phyloP scores from a whole-genome alignment of 2,797 vertebrate species.

The Argya squamiceps region DNA sequence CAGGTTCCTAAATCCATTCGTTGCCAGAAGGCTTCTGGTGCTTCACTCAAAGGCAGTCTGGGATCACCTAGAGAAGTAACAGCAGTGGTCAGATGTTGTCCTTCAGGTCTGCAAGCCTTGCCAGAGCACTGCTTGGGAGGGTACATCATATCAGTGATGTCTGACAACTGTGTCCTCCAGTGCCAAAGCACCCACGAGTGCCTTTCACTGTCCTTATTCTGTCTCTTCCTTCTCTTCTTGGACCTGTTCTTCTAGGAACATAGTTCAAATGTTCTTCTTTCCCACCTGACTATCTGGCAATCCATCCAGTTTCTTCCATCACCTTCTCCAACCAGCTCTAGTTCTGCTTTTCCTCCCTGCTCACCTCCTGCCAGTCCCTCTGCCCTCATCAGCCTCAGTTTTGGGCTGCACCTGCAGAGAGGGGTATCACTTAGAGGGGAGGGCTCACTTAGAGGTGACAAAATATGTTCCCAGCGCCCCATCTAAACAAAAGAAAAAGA shows the following conservation, averaged over 20 bases:
- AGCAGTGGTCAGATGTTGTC: not conserved
- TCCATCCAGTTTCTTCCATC: not conserved
- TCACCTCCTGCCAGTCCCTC: not conserved
- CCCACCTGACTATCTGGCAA: not conserved
- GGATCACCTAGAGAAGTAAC: not conserved
- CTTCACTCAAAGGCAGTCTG: not conserved
- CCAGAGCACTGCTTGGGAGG: not conserved
- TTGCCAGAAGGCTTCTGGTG: not conserved
- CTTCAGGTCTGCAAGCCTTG: not conserved
- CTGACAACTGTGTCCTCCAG: not conserved
- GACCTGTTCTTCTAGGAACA: not conserved
- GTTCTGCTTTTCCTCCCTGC: not conserved
- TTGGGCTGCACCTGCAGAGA: not conserved
- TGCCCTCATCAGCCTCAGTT: not conserved
- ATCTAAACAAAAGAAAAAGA: not conserved
- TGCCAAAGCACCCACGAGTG: not conserved
- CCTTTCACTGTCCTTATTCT: not conserved
- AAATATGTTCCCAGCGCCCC: not conserved
- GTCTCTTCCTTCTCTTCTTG: not conserved
- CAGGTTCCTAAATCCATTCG: not conserved
- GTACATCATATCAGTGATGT: accelerated
- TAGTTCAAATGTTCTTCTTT: not conserved
- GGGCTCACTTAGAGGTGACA: not conserved
- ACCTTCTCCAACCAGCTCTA: not conserved
- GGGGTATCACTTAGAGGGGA: not conserved